A percentile compares a stretch with the other conserved stretches of the same genome.
Conservation (phyloP, 2,113 vertebrate genomes). For the Actenoides hombroni region DNA sequence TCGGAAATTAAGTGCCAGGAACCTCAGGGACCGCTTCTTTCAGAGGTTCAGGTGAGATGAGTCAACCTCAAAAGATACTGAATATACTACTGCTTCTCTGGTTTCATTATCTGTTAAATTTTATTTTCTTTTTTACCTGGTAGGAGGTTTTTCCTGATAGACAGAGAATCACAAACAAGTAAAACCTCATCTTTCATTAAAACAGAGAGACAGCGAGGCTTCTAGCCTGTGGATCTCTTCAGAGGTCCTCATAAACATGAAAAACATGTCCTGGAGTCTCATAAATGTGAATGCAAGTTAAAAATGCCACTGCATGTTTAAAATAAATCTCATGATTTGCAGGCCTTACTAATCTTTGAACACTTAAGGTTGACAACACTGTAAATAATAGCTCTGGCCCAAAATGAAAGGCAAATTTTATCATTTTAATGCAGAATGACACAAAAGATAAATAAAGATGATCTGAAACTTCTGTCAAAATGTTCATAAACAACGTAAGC, state of each 20-base stretch:
- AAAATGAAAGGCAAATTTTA: background rate
- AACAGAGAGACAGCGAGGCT: background rate
- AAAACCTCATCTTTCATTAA: background rate
- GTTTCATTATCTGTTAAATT: background rate
- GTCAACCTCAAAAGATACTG: background rate
- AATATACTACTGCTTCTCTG: background rate
- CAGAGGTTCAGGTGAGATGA: background rate
- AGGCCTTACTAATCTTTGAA: background rate
- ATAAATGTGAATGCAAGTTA: background rate
- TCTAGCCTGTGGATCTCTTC: background rate
- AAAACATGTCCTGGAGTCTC: background rate
- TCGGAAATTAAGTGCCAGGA: background rate
- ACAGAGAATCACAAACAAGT: background rate
- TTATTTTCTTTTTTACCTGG: background rate
- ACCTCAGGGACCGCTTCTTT: background rate
- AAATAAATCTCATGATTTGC: constrained; percentile 2
- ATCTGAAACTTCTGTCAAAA: background rate
- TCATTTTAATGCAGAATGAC: background rate
- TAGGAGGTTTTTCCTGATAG: background rate
- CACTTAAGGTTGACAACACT: background rate
- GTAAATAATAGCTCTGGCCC: background rate
- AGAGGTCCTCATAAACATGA: background rate
- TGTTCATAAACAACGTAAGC: background rate
- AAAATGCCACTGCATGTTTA: background rate
- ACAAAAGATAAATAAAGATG: background rate